A percentile compares a stretch with the other conserved stretches of the same genome.
Evolutionary conservation across 2,888 invertebrate genomes (phyloP).

Genomic region (Nebria salina): DNA sequence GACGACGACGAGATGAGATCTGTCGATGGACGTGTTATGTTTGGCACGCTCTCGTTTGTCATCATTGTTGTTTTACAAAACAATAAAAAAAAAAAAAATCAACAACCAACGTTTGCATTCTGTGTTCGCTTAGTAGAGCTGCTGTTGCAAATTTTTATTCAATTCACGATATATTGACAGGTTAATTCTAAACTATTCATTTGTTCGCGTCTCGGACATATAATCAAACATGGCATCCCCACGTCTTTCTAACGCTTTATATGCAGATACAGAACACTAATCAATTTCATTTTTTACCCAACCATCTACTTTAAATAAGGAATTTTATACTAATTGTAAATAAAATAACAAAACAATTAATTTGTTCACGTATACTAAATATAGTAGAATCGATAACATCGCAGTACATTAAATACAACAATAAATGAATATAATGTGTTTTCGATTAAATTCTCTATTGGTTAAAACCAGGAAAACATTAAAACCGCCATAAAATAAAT

Average conservation of each 20-base stretch:
- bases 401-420: too few relatives aligned
- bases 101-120: neutral
- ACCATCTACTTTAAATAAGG: too few relatives aligned
- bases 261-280: constrained; percentile 31
- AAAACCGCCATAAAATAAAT: neutral
- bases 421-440: too few relatives aligned
- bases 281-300: neutral
- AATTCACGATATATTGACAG: constrained; percentile 37
- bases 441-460: too few relatives aligned
- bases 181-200: constrained; percentile 34
- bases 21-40: constrained; percentile 1
- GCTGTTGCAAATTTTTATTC: constrained; percentile 23
- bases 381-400: too few relatives aligned
- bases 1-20: neutral
- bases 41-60: neutral
- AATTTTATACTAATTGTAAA: too few relatives aligned
- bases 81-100: neutral
- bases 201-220: constrained; percentile 18
- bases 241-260: constrained; percentile 36
- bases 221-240: constrained; percentile 38
- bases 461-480: too few relatives aligned
- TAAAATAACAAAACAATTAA: too few relatives aligned
- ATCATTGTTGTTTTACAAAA: neutral
- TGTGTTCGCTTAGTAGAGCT: neutral
- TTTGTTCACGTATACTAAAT: too few relatives aligned